Evolutionary conservation across 2,888 invertebrate genomes (phyloP).

Genomic region (Nemoura dubitans): DNA sequence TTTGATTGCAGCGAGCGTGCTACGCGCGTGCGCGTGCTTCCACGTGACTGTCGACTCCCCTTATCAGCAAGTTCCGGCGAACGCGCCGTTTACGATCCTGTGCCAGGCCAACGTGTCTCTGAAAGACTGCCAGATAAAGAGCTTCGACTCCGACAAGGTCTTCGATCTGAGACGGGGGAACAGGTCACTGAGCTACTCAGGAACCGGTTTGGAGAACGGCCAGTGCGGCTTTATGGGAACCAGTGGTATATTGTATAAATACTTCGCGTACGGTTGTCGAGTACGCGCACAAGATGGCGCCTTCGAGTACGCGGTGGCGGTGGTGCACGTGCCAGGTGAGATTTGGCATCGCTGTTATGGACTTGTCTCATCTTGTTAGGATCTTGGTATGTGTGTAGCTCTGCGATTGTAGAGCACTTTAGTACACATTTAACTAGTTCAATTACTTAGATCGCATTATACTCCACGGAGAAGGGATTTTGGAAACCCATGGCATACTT

Average conservation of each 20-base stretch:
- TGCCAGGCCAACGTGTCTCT: conserved; percentile 9
- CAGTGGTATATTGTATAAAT: neutral
- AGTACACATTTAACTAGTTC: too few species aligned
- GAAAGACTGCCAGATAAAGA: neutral
- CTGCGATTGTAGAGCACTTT: too few species aligned
- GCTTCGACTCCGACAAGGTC: neutral
- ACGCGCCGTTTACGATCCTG: neutral
- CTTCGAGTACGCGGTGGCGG: neutral
- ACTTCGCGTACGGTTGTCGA: neutral
- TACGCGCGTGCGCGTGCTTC: too few species aligned
- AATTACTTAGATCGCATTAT: too few species aligned
- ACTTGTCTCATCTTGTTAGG: too few species aligned
- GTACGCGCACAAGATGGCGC: neutral
- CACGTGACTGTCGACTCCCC: too few species aligned
- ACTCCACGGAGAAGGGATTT: too few species aligned
- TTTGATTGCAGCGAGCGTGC: too few species aligned
- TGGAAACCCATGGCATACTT: too few species aligned
- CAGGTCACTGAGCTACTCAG: neutral
- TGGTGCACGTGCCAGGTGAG: neutral
- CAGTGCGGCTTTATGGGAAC: neutral
- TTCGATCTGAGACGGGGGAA: neutral
- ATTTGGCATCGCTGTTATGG: too few species aligned
- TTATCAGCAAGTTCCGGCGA: neutral
- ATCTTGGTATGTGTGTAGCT: too few species aligned
- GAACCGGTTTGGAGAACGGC: neutral